phyloP scores from a whole-genome alignment of 2,888 invertebrate genomes.

The Sarcophaga rosellei region DNA sequence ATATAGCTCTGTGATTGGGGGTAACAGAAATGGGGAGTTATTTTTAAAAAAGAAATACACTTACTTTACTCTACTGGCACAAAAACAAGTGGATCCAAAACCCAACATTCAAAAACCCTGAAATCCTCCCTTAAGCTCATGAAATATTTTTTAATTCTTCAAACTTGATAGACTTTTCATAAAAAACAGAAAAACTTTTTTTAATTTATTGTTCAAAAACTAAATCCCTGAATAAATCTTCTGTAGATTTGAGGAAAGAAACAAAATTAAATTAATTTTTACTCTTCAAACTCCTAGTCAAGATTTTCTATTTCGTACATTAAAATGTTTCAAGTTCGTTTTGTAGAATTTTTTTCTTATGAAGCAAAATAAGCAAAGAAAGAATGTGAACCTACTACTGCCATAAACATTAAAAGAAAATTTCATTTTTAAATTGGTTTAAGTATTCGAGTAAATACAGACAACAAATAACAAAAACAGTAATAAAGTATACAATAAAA shows the following conservation, averaged over 20 bases:
- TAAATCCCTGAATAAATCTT: background rate
- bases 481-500: background rate
- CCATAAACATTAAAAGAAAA: slow-evolving; percentile 25
- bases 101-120: too few relatives aligned
- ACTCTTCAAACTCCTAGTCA: background rate
- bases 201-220: too few relatives aligned
- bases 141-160: too few relatives aligned
- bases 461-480: slow-evolving; percentile 2
- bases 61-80: too few relatives aligned
- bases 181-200: too few relatives aligned
- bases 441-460: slow-evolving; percentile 49
- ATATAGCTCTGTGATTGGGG: too few relatives aligned
- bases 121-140: too few relatives aligned
- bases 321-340: background rate
- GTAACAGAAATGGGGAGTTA: too few relatives aligned
- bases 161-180: too few relatives aligned
- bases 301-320: background rate
- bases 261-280: background rate
- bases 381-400: background rate
- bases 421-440: slow-evolving; percentile 55
- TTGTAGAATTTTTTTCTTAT: background rate
- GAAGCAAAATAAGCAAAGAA: background rate
- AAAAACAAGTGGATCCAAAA: too few relatives aligned
- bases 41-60: too few relatives aligned
- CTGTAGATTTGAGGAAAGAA: background rate